A percentile compares a stretch with the other conserved stretches of the same genome.
phyloP scores from a whole-genome alignment of 2,113 vertebrate genomes.

The Calyptomena viridis region DNA sequence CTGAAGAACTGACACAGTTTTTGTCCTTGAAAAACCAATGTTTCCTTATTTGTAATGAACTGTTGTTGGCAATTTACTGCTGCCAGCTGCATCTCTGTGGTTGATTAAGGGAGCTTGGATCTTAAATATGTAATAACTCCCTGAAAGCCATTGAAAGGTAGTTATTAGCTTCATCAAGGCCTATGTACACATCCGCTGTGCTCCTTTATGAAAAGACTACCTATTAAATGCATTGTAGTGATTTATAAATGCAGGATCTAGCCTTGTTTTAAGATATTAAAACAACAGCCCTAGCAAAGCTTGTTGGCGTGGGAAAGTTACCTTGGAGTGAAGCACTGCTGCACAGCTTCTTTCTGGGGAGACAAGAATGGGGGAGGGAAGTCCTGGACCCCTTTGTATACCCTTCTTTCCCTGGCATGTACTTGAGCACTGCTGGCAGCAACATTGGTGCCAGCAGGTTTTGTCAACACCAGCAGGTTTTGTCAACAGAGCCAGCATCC shows the following conservation, averaged over 20 bases:
- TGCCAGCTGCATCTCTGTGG: conserved; percentile 69
- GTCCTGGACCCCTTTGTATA: neutral
- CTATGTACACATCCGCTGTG: conserved; percentile 18
- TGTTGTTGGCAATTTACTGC: conserved; percentile 62
- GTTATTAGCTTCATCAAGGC: conserved; percentile 64
- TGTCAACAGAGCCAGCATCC: neutral
- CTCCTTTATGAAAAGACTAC: conserved; percentile 34
- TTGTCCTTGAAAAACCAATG: conserved; percentile 61
- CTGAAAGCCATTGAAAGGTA: conserved; percentile 53
- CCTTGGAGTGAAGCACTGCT: neutral
- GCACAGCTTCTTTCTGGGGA: neutral
- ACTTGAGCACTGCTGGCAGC: neutral
- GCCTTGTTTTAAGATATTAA: neutral
- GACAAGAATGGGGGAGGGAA: neutral
- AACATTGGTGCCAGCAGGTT: neutral
- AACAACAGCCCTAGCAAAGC: neutral
- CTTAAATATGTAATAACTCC: conserved; percentile 63
- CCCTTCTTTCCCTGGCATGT: neutral
- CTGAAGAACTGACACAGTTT: conserved; percentile 23
- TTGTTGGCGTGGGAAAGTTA: neutral
- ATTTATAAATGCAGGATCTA: neutral
- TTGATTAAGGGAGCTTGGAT: conserved; percentile 61
- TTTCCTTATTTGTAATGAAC: conserved; percentile 69
- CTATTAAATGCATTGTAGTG: conserved; percentile 24
- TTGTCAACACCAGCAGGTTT: neutral